Evolutionary conservation across 2,888 invertebrate species (phyloP).

Genomic region (Smittia aterrima): DNA sequence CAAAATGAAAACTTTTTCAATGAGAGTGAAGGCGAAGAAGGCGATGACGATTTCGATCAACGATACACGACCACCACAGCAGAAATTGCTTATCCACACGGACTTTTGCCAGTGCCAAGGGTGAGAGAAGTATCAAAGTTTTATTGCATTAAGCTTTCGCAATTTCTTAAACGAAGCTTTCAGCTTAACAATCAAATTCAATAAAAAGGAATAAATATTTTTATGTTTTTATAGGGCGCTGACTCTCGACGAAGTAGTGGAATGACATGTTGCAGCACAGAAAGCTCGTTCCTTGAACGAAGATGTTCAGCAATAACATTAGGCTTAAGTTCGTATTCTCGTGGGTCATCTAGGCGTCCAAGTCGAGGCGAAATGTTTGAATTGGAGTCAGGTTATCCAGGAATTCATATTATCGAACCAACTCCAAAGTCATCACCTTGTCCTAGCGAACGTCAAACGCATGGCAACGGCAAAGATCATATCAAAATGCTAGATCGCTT

Average conservation of each 20-base stretch:
- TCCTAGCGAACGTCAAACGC: constrained; percentile 60
- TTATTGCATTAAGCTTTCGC: background rate
- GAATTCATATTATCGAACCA: constrained; percentile 71
- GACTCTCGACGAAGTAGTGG: constrained; percentile 69
- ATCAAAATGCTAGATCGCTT: constrained; percentile 35
- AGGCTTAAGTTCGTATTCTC: constrained; percentile 62
- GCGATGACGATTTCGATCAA: constrained; percentile 55
- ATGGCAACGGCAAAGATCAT: constrained; percentile 35
- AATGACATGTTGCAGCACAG: constrained; percentile 81
- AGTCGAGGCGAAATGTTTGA: constrained; percentile 54
- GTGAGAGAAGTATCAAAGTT: constrained; percentile 48
- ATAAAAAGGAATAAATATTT: too few relatives aligned
- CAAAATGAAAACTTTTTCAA: constrained; percentile 54
- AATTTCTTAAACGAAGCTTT: constrained; percentile 34
- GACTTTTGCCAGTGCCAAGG: constrained; percentile 52
- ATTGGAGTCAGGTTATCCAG: constrained; percentile 50
- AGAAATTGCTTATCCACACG: constrained; percentile 50
- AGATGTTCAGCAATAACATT: constrained; percentile 76
- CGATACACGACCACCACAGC: constrained; percentile 47
- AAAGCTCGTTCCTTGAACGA: constrained; percentile 78
- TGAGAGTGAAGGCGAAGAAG: constrained; percentile 54
- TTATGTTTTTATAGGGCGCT: constrained; percentile 46
- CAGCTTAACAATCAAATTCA: too few relatives aligned
- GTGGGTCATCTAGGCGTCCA: constrained; percentile 48
- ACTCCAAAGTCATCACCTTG: constrained; percentile 82